Evolutionary conservation across 1,140 invertebrate genomes (phyloP), one percentile per base, ranked within the genome.

Genomic region (Hylaeus anthracinus): DNA sequence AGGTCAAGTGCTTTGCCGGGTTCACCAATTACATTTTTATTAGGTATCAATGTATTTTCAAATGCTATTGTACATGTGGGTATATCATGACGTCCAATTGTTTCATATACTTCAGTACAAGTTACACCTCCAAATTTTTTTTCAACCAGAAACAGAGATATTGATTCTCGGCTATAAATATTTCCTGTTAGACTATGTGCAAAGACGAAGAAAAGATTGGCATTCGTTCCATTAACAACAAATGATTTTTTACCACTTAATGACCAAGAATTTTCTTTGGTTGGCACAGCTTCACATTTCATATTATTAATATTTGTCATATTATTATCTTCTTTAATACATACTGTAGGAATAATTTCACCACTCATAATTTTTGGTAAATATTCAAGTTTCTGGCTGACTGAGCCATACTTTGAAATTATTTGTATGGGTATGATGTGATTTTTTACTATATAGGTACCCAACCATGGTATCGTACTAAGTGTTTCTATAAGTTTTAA

Each of bases 131-230:
- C 94, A 86, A 95, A 95, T 41, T 92, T 90, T 76, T 95, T 93
- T 80, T 98, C 97, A 1, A 98, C 96, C 72, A 98, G 93, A 86
- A 98, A 97, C 4, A 96, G 95, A 0, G 96, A 95, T 0, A 97
- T 90, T 83, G 92, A 81, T 1, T 93, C 88, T 78, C 75, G 82
- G 85, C 81, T 0, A 8, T 1, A 8, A 56, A 4, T 71, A 75
- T 86, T 83, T 0, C n/a, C 0, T 4, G 84, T 79, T 6, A 87
- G 63, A 1, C 86, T 91, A 67, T 90, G 79, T 0, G 94, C 93
- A 63, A 95, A 89, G 0, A 95, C 94, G 3, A 96, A 66, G 71
- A 94, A 95, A 0, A 95, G 74, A 88, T 94, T 91, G 3, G 94
- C 92, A 5, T 88, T 83, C 1, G 91, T 82, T 0, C 92, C 93